phyloP scores from a whole-genome alignment of 2,888 invertebrate genomes.

The Rhaphigaster nebulosa region DNA sequence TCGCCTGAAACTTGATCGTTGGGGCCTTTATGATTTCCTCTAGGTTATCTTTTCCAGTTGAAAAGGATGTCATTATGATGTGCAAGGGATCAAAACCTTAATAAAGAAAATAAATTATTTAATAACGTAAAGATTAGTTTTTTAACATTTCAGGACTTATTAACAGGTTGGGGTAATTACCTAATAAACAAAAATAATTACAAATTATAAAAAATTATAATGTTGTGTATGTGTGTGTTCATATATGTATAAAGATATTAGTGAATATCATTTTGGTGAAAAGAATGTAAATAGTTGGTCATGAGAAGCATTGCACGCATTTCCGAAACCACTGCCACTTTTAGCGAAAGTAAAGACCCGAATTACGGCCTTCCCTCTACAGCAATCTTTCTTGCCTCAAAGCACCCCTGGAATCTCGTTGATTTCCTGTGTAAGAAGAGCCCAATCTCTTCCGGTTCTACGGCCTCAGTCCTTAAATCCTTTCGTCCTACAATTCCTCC shows the following conservation, averaged over 20 bases:
- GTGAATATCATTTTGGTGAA: background rate
- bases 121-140: too few relatives aligned
- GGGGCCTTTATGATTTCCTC: too few relatives aligned
- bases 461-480: background rate
- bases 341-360: background rate
- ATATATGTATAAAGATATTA: background rate
- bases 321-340: background rate
- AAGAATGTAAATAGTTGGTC: background rate
- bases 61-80: too few relatives aligned
- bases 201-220: too few relatives aligned
- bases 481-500: background rate
- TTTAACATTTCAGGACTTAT: too few relatives aligned
- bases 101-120: too few relatives aligned
- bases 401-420: background rate
- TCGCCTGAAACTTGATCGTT: too few relatives aligned
- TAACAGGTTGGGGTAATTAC: too few relatives aligned
- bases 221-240: too few relatives aligned
- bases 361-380: background rate
- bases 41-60: too few relatives aligned
- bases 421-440: constrained; percentile 11
- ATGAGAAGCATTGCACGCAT: background rate
- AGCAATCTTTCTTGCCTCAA: constrained; percentile 23
- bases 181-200: too few relatives aligned
- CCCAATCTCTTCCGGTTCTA: background rate
- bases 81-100: too few relatives aligned